These are phyloP conservation scores for Ornithorhynchus anatinus DNA, from an alignment of 2,113 vertebrate genomes.

Conservation along the genomic window DNA sequence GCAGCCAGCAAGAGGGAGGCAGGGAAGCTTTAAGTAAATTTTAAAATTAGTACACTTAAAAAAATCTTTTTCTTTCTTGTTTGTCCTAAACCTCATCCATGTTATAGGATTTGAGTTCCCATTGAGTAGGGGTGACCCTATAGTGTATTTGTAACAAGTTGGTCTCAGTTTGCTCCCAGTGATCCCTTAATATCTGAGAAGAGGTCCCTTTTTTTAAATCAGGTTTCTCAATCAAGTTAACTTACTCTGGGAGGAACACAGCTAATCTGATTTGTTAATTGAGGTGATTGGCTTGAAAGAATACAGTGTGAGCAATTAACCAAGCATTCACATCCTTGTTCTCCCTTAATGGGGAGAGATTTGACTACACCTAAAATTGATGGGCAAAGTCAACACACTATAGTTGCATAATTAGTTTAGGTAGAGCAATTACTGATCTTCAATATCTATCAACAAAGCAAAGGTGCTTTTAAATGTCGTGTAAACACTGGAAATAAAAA, in stretches of 20 bases:
- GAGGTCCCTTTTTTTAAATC: constrained; percentile 4
- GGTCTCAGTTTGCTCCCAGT: not conserved
- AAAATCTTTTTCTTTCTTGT: no score
- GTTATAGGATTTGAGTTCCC: not conserved
- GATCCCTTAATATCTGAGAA: not conserved
- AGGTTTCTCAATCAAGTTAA: not conserved
- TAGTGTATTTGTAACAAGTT: no score
- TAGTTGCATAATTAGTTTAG: constrained; percentile 52
- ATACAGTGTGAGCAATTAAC: constrained; percentile 21
- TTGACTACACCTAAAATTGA: constrained; percentile 34
- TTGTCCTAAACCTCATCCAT: not conserved
- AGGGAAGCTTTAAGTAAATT: no score
- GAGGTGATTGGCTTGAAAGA: not conserved
- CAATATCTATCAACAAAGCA: constrained; percentile 46
- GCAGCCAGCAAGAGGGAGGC: no score
- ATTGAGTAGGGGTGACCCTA: no score
- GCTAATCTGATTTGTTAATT: constrained; percentile 25
- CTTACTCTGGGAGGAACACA: not conserved
- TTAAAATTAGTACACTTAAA: no score
- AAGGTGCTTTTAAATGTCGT: constrained; percentile 40
- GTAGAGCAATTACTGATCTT: constrained; percentile 44
- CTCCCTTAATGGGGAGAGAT: constrained; percentile 23
- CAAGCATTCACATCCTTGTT: constrained; percentile 19
- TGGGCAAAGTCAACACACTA: constrained; percentile 39
- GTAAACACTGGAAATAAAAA: constrained; percentile 19